Evolutionary conservation across 2,888 invertebrate species (phyloP).

Genomic region (Clivina fossor): DNA sequence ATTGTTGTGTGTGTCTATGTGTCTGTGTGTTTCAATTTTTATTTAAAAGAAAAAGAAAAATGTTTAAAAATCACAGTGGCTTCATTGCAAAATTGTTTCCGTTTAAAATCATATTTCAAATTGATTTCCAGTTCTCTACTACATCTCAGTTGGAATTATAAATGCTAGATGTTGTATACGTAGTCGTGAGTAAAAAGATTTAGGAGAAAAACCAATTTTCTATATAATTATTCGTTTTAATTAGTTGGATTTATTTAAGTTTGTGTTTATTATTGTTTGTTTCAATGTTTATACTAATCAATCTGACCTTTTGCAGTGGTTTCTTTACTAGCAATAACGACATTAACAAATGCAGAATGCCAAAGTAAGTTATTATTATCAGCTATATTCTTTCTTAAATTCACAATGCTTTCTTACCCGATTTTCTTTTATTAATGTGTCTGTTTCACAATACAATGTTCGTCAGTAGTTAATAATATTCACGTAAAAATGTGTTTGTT

Average conservation of each 20-base stretch:
- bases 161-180: slow-evolving; percentile 33
- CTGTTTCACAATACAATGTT: no score
- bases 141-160: slow-evolving; percentile 27
- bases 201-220: no score
- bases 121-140: slow-evolving; percentile 30
- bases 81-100: background rate
- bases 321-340: slow-evolving; percentile 51
- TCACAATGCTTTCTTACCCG: no score
- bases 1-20: background rate
- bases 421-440: no score
- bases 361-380: slow-evolving; percentile 64
- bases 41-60: no score
- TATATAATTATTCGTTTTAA: no score
- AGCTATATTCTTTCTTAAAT: no score
- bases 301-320: slow-evolving; percentile 33
- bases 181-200: slow-evolving; percentile 28
- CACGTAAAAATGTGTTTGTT: no score
- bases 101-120: slow-evolving; percentile 18
- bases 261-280: background rate
- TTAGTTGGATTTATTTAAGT: no score
- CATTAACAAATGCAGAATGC: slow-evolving; percentile 59
- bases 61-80: no score
- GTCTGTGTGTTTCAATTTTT: no score
- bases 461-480: no score
- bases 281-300: slow-evolving; percentile 23